Base-by-base conservation (phyloP, 2,797 vertebrate genomes). In the Nannoperca obscura region DNA sequence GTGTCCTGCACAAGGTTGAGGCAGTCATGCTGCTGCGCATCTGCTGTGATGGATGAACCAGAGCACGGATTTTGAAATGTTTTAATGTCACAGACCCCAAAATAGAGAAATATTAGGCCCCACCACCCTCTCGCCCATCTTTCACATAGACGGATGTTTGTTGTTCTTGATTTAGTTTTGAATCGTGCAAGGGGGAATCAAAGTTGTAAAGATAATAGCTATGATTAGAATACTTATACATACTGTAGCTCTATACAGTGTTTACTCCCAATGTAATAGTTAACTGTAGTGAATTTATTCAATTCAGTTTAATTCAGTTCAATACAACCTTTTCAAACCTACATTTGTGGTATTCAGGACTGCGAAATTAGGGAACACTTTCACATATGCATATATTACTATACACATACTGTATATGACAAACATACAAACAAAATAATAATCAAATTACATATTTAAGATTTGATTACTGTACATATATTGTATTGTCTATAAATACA, bases 11-110 rank as follows among this genome's bases (percentile, higher is more conserved):
- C 85, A 90, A 88, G 85, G 87, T 90, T 87, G 81, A 70, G 70
- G 63, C 42, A 78, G 84, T 78, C 88, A 79, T 58, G 84, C 74
- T 71, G 59, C 76, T 72, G 71, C 72, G 80, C 27, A 36, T 75
- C 66, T 52, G 62, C 80, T 72, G 76, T 88, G 85, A 91, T 80
- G 81, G 86, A 91, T 91, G 86, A 86, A 52, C 60, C 71, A 12
- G 22, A 65, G 76, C 69, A 54, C 8, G 14, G 74, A 59, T 46
- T 78, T 74, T 36, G 61, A 58, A 64, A 46, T 38, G 34, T 80
- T 83, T 77, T 76, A 86, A 81, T 85, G 81, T 80, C 76, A 76
- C 47, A 67, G n/a, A 67, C 52, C 69, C 63, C 30, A 15, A 75
- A 82, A 82, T 38, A 72, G 66, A 85, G 42, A 81, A 68, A 54